Evolutionary conservation across 2,113 vertebrate species (phyloP).

Genomic region (Ophthalmolycus amberensis): DNA sequence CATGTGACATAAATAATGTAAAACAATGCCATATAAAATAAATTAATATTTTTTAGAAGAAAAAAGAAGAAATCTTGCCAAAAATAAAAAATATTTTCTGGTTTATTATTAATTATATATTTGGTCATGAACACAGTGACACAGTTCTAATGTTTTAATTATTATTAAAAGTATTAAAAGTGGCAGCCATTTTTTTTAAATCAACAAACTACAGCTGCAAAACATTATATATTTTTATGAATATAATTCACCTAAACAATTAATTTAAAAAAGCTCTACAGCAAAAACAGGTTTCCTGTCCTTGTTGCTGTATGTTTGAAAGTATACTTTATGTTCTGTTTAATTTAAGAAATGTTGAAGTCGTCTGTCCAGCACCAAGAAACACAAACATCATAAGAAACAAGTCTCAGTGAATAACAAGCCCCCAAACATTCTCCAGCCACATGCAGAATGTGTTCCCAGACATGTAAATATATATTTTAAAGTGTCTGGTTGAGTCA

Average conservation of each 20-base stretch:
- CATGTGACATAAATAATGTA: background rate
- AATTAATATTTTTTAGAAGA: background rate
- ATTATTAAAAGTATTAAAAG: background rate
- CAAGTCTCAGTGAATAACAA: background rate
- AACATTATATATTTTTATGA: background rate
- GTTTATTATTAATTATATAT: background rate
- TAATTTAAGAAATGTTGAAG: background rate
- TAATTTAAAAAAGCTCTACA: background rate
- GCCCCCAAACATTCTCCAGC: background rate
- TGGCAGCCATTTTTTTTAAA: background rate
- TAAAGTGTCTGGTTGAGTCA: background rate
- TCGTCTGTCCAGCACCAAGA: too few relatives aligned
- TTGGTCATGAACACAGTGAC: background rate
- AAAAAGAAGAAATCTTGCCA: background rate
- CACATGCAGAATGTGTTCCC: background rate
- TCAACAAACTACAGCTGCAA: too few relatives aligned
- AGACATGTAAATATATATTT: background rate
- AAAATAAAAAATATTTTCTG: background rate
- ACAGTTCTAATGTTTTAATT: too few relatives aligned
- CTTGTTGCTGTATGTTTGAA: background rate
- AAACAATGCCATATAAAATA: background rate
- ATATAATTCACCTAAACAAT: background rate
- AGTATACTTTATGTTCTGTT: background rate
- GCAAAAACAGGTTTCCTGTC: background rate
- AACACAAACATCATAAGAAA: background rate